Evolutionary conservation across 1,140 invertebrate genomes (phyloP).

Genomic region (Sycophaga agraensis): DNA sequence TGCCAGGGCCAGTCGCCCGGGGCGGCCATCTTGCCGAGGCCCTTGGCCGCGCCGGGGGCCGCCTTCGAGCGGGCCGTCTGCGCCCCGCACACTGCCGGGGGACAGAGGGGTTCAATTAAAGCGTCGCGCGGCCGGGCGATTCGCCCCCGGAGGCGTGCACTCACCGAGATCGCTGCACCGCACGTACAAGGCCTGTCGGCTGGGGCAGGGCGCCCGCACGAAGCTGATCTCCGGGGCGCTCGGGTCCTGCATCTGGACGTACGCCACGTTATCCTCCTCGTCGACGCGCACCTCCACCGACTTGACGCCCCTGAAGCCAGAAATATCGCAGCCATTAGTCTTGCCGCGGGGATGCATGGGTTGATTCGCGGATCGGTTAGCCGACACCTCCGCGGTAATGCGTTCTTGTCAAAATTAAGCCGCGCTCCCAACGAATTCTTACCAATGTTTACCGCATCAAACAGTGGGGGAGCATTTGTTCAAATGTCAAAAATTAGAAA

Average conservation of each 20-base stretch:
- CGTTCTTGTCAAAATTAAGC: too few species aligned
- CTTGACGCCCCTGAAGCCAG: slow-evolving; percentile 57
- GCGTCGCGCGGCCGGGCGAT: too few species aligned
- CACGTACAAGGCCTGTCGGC: slow-evolving; percentile 78
- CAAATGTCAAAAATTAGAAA: too few species aligned
- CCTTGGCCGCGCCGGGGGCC: slow-evolving; percentile 45
- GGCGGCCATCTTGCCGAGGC: slow-evolving; percentile 68
- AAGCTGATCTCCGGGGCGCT: slow-evolving; percentile 79
- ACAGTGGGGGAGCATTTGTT: too few species aligned
- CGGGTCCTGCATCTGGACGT: slow-evolving; percentile 79
- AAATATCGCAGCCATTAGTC: too few species aligned
- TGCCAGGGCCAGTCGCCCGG: slow-evolving; percentile 91
- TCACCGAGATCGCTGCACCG: slow-evolving; percentile 75
- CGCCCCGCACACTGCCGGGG: slow-evolving; percentile 71
- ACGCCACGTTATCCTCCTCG: slow-evolving; percentile 60
- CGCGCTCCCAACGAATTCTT: too few species aligned
- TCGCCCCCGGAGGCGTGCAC: too few species aligned
- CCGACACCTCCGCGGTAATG: too few species aligned
- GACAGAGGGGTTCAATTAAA: neutral
- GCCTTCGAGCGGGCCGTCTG: slow-evolving; percentile 60
- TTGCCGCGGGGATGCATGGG: too few species aligned
- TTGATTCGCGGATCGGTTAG: too few species aligned
- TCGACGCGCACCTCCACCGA: slow-evolving; percentile 60
- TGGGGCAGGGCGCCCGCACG: slow-evolving; percentile 71
- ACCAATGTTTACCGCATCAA: too few species aligned